Evolutionary conservation across 2,888 invertebrate genomes (phyloP).

Genomic region (Syrista parreyssii): DNA sequence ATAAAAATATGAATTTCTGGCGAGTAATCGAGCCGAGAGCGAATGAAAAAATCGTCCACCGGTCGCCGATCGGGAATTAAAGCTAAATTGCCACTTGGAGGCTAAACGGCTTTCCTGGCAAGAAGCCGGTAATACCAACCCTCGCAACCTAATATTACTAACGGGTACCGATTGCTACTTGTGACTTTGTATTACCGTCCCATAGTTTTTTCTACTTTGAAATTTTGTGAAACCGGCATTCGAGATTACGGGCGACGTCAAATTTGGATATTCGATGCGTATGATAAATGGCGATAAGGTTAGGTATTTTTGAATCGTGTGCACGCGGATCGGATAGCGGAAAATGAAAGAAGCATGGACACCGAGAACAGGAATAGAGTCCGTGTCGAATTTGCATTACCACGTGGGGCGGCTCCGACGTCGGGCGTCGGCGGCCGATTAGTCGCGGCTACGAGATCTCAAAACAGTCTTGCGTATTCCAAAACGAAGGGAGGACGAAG

Average conservation of each 20-base stretch:
- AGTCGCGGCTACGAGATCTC: constrained; percentile 40
- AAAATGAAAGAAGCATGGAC: neutral
- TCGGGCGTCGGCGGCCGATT: constrained; percentile 60
- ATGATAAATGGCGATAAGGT: neutral
- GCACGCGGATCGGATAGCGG: neutral
- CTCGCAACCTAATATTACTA: constrained; percentile 20
- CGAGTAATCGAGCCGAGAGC: neutral
- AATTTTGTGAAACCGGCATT: neutral
- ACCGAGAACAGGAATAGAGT: constrained; percentile 49
- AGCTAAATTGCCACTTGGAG: constrained; percentile 22
- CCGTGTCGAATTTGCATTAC: constrained; percentile 58
- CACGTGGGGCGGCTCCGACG: constrained; percentile 50
- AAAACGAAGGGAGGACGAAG: neutral
- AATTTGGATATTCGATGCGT: too few relatives aligned
- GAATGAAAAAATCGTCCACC: neutral
- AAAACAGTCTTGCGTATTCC: neutral
- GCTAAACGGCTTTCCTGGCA: constrained; percentile 1
- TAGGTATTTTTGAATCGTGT: neutral
- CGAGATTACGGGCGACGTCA: neutral
- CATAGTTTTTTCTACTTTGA: neutral
- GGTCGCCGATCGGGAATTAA: constrained; percentile 15
- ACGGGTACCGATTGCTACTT: constrained; percentile 7
- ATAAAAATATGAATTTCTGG: neutral
- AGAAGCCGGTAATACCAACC: constrained; percentile 21
- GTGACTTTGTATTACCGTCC: neutral